Evolutionary conservation across 2,797 vertebrate species (phyloP), one percentile per base, ranked within the genome.

Genomic region (Hydrolagus colliei): DNA sequence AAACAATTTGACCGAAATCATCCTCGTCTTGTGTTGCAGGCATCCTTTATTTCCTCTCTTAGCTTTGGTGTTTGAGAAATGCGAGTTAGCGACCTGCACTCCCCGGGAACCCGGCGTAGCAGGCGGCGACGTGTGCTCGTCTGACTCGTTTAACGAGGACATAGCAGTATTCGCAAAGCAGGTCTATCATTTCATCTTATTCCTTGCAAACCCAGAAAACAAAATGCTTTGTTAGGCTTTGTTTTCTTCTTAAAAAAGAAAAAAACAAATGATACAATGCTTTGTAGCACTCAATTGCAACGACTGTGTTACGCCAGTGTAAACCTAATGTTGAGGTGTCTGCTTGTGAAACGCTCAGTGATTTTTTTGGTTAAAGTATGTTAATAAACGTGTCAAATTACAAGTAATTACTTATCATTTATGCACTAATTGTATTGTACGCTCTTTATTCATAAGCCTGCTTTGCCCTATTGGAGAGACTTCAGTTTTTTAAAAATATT

Each of bases 81-180:
- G 98, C 94, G 98, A 99, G 94, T 93, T 99, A 95, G 98, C 98
- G 94, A 99, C 98, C 92, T 99, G 98, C 93, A 99, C 98, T 89
- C 97, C 98, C 91, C 95, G 97, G 92, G 97, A 99, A 94, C 98
- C 98, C 89, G 97, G 97, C 87, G 97, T 99, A 89, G 97, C 98
- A 89, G 97, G 97, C 91, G 97, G 97, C 87, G 97, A 99, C 89
- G 97, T 99, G 93, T 99, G 98, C 92, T 99, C 98, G 91, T 99
- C 98, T 86, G 97, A 99, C 92, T 99, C 97, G 92, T 99, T 99
- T 96, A 99, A 98, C 91, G 98, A 99, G 94, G 98, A 99, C 94
- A 99, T 99, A 95, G 98, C 98, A 87, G 98, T 99, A 89, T 99
- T 99, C 95, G 97, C 97, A 92, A 99, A 99, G 95, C 97, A 99